Base-by-base conservation (phyloP, 1,140 invertebrate genomes). In the Drosophila trapezifrons region DNA sequence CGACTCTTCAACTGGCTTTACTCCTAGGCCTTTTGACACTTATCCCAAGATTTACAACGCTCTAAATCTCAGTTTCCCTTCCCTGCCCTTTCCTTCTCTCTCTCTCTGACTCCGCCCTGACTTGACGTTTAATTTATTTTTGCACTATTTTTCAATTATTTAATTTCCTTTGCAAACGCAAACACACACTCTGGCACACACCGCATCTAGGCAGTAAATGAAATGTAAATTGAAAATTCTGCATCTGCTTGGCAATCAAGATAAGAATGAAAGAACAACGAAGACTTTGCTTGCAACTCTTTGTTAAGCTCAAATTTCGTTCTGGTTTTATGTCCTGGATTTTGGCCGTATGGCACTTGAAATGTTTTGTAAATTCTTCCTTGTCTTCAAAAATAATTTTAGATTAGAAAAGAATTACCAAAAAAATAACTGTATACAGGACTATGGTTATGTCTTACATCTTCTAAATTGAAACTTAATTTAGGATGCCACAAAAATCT, bases 141-240 rank as follows among this genome's bases (percentile, higher is more conserved):
- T 49, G 69, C 52, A 49, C 69, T 71, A 72, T 72, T 72, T 72
- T 72, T 72, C 66, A 72, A 72, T 72, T 72, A 72, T 71, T 72
- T 72, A 77, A 77, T 78, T 77, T 77, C 56, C 74, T 77, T 18
- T 63, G n/a, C 72, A 29, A 75, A 40, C 9, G 12, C 72, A 52
- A 65, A 52, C 46, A 58, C 60, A 51, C 59, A 63, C 29, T 6
- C 37, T 38, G 8, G 17, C 46, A 60, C 29, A 29, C 42, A 55
- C 51, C 37, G 17, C 72, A 66, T 40, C 46, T 29, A 75, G 45
- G 40, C 51, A 64, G 37, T 72, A 49, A 80, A 77, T 81, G 69
- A 86, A 86, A 85, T 85, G 82, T 81, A 86, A 85, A 85, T 85
- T 81, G 74, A 78, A 86, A 86, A 85, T 63, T 81, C 65, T 81